Evolutionary conservation across 1,140 invertebrate species (phyloP).

Genomic region (Zaprionus africanus): DNA sequence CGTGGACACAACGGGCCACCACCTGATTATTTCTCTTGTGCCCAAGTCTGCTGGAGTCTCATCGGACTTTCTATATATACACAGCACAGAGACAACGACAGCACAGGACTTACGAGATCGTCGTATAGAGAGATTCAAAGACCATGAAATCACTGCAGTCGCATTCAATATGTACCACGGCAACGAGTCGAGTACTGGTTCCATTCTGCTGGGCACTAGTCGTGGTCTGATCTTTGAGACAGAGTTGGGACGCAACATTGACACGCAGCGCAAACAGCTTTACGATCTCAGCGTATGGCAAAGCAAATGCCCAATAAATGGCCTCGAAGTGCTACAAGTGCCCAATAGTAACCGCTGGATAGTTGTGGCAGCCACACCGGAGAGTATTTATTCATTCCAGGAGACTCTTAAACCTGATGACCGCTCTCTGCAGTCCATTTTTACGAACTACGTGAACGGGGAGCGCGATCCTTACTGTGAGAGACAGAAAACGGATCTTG

Average conservation of each 20-base stretch:
- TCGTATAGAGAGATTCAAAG: slow-evolving; percentile 88
- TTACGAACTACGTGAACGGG: slow-evolving; percentile 90
- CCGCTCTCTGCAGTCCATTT: slow-evolving; percentile 89
- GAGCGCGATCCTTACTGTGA: slow-evolving; percentile 81
- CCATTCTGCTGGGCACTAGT: slow-evolving; percentile 95
- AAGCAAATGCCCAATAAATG: slow-evolving; percentile 91
- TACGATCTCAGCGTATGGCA: slow-evolving; percentile 93
- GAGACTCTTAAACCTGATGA: slow-evolving; percentile 91
- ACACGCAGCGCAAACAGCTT: slow-evolving; percentile 95
- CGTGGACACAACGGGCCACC: slow-evolving; percentile 94
- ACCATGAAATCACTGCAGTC: slow-evolving; percentile 95
- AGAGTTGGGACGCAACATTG: slow-evolving; percentile 91
- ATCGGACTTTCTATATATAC: slow-evolving; percentile 92
- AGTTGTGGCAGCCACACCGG: slow-evolving; percentile 93
- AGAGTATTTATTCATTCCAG: slow-evolving; percentile 93
- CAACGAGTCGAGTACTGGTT: slow-evolving; percentile 89
- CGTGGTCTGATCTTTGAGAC: slow-evolving; percentile 96
- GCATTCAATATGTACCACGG: slow-evolving; percentile 94
- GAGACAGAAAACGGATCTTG: slow-evolving; percentile 90
- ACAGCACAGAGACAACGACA: slow-evolving; percentile 86
- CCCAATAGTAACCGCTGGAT: slow-evolving; percentile 89
- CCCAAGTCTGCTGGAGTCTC: slow-evolving; percentile 86
- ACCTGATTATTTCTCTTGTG: slow-evolving; percentile 91
- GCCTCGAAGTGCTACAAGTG: slow-evolving; percentile 92
- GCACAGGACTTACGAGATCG: slow-evolving; percentile 86